Evolutionary conservation across 1,140 invertebrate genomes (phyloP), one percentile per base, ranked within the genome.

Genomic region (Cotesia chilonis): DNA sequence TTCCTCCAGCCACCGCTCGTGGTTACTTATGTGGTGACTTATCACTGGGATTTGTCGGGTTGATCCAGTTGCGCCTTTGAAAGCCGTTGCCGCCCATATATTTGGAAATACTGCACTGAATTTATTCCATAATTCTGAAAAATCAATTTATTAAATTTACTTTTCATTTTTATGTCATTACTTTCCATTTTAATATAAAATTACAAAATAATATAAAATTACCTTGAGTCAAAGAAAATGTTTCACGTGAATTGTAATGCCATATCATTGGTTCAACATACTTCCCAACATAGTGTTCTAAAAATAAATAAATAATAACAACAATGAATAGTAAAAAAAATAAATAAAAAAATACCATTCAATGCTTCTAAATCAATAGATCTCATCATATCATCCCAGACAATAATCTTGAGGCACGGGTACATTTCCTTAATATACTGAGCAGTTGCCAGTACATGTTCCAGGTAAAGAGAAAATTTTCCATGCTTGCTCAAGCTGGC

Each of bases 311-410:
- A 69, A 60, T 35, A 4, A 35, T 61, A 47, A 65, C 63, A 4
- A 10, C 60, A 68, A 71, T 64, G 57, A 60, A n/a, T 60, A 63
- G 60, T 52, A 38, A 10, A 47, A 9, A 59, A 28, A 6, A 70
- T 70, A 5, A 47, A 65, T 59, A 4, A 67, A 35, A 79, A 79
- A 63, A 78, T 81, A 88, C 87, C 86, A 70, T 90, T 86, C 82
- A 94, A 89, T 78, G 89, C 86, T 68, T 89, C 87, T 74, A 90
- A 84, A n/a, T 90, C 89, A 76, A 96, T 91, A 51, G 91, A 89
- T 35, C 95, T 87, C 47, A 98, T 81, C 95, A 98, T 98, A 82
- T 99, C 97, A 80, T 98, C 96, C 97, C 97, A 98, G 76, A 98
- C 93, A 6, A 99, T 91, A 7, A 94, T 89, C 41, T 89, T 91